Conservation (phyloP, 2,888 invertebrate genomes). For the Camptogramma bilineatum region DNA sequence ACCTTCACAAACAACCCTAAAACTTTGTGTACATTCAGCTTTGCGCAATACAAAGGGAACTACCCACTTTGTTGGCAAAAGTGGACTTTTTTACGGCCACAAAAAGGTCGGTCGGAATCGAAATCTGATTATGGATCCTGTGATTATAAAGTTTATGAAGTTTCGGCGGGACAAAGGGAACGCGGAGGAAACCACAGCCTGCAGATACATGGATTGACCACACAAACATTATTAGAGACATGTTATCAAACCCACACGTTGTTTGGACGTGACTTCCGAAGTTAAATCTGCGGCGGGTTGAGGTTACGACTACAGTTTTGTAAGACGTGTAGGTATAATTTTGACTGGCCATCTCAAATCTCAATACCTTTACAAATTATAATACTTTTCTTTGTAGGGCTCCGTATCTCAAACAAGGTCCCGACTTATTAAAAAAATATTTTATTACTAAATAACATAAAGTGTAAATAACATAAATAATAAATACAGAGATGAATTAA, state of each 20-base stretch:
- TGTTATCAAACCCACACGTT: conserved; percentile 57
- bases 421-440: background rate
- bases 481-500: background rate
- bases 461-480: background rate
- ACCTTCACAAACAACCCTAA: conserved; percentile 56
- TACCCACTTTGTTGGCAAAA: conserved; percentile 56
- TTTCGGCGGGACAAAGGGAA: conserved; percentile 67
- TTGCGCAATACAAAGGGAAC: conserved; percentile 57
- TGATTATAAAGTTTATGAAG: conserved; percentile 79
- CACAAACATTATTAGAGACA: conserved; percentile 62
- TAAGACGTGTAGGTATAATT: conserved; percentile 14
- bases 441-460: background rate
- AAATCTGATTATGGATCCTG: conserved; percentile 76
- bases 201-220: conserved; percentile 55
- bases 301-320: conserved; percentile 38
- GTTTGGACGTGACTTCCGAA: conserved; percentile 68
- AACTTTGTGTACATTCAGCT: conserved; percentile 61
- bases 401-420: background rate
- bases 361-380: conserved; percentile 9
- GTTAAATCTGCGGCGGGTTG: conserved; percentile 50
- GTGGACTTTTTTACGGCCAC: conserved; percentile 72
- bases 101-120: conserved; percentile 76
- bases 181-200: conserved; percentile 57
- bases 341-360: conserved; percentile 1
- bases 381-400: background rate